Percentiles rank a stretch among this genome's conserved stretches.
Conservation (phyloP, 1,140 invertebrate genomes). For the Papilio helenus region DNA sequence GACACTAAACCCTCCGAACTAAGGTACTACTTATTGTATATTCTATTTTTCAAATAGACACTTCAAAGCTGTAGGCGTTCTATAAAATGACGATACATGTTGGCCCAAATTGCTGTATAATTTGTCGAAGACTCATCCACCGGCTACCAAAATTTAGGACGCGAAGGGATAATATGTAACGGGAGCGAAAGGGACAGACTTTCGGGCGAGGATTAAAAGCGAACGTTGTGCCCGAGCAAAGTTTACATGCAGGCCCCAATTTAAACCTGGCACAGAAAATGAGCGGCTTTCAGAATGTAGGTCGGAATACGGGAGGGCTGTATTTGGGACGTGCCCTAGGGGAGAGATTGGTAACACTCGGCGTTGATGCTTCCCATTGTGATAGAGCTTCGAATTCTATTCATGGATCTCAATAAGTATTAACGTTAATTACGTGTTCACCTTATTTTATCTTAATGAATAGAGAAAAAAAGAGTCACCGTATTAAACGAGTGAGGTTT, state of each 20-base stretch:
- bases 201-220: constrained; percentile 42
- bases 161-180: constrained; percentile 26
- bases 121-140: not conserved
- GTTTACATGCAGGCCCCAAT: constrained; percentile 77
- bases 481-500: constrained; percentile 1
- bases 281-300: constrained; percentile 73
- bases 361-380: constrained; percentile 32
- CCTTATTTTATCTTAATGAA: constrained; percentile 9
- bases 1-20: too few relatives aligned
- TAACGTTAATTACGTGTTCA: constrained; percentile 9
- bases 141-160: constrained; percentile 20
- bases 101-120: not conserved
- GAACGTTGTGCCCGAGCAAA: constrained; percentile 54
- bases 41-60: not conserved
- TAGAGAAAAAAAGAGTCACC: constrained; percentile 4
- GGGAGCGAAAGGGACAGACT: constrained; percentile 26
- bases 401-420: not conserved
- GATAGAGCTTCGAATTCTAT: constrained; percentile 14
- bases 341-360: constrained; percentile 54
- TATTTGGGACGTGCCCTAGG: constrained; percentile 75
- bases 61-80: not conserved
- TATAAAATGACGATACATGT: not conserved
- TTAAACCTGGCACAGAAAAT: constrained; percentile 73
- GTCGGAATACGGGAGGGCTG: constrained; percentile 76
- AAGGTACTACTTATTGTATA: too few relatives aligned